Conservation (phyloP, 2,888 invertebrate genomes). For the Eurytoma adleriae region DNA sequence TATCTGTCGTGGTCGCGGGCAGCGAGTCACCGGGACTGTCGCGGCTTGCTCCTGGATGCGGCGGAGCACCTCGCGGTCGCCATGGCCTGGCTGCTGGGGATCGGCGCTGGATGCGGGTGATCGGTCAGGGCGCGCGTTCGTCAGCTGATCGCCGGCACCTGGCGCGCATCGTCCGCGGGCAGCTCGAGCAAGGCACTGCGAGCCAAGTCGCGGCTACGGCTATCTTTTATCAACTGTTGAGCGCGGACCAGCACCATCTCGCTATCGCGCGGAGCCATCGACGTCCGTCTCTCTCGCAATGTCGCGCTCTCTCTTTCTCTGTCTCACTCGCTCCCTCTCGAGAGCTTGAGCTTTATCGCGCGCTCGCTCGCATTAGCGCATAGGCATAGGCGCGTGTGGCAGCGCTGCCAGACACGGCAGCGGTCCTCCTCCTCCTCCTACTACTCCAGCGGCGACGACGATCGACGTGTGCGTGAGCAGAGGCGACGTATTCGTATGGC, state of each 20-base stretch:
- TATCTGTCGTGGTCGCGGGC: not conserved
- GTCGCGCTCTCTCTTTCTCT: conserved; percentile 53
- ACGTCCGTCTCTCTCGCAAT: conserved; percentile 6
- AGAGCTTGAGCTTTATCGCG: not conserved
- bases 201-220: conserved; percentile 70
- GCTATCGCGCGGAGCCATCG: conserved; percentile 62
- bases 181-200: conserved; percentile 69
- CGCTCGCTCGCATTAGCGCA: conserved; percentile 11
- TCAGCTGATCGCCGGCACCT: not conserved
- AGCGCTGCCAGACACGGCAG: not conserved
- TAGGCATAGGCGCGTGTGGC: not conserved
- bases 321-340: conserved; percentile 41
- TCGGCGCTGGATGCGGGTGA: not conserved
- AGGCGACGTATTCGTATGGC: not conserved
- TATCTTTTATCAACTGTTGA: conserved; percentile 75
- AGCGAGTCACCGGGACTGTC: conserved; percentile 17
- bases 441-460: not conserved
- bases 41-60: conserved; percentile 25
- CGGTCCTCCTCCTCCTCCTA: conserved; percentile 4
- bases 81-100: not conserved
- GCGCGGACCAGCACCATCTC: conserved; percentile 72
- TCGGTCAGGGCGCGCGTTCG: not conserved
- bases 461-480: conserved; percentile 13
- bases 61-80: conserved; percentile 19
- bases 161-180: not conserved